A percentile compares a stretch with the other conserved stretches of the same genome.
These are phyloP conservation scores for Zapornia atra DNA, from an alignment of 2,113 vertebrate genomes.

Conservation along the genomic window DNA sequence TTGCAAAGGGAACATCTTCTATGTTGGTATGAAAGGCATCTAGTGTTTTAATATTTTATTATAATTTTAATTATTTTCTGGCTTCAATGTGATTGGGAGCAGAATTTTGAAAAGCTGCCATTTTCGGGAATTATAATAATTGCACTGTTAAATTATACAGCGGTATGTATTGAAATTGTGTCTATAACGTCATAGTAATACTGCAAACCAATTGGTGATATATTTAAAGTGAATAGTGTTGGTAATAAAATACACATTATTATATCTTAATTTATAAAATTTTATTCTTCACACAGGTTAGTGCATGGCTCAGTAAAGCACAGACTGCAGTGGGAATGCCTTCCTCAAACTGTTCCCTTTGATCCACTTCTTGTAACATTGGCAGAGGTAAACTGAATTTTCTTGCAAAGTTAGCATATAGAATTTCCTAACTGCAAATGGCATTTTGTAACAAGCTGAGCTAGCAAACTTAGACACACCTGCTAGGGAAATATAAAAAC, in stretches of 20 bases:
- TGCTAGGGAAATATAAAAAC: not conserved
- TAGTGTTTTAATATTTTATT: not conserved
- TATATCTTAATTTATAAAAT: not conserved
- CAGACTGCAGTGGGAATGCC: conserved; percentile 80
- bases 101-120: not conserved
- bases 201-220: not conserved
- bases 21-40: not conserved
- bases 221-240: not conserved
- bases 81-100: not conserved
- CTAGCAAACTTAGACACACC: not conserved
- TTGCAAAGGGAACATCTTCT: not conserved
- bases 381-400: conserved; percentile 76
- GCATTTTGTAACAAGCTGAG: not conserved
- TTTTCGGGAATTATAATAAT: not conserved
- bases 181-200: not conserved
- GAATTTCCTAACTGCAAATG: not conserved
- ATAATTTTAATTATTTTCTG: not conserved
- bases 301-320: conserved; percentile 85
- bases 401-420: not conserved
- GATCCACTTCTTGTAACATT: conserved; percentile 83
- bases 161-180: not conserved
- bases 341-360: conserved; percentile 78
- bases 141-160: not conserved
- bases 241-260: not conserved
- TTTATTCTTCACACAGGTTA: conserved; percentile 68